These are phyloP conservation scores for Megalops cyprinoides DNA, from an alignment of 2,797 vertebrate species.

Conservation along the genomic window DNA sequence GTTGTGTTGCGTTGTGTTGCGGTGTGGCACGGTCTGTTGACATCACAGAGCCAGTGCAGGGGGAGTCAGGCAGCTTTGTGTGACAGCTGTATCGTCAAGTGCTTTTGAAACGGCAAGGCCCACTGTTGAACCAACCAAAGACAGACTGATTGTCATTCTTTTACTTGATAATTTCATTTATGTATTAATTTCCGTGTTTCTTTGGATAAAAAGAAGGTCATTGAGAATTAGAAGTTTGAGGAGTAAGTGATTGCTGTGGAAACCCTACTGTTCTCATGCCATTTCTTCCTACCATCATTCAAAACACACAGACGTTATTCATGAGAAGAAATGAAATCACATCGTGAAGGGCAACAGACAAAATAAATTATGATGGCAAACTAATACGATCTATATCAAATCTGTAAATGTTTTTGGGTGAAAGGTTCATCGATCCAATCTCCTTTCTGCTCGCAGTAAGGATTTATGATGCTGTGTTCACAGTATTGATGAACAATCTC, in stretches of 20 bases:
- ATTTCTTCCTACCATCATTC: not conserved
- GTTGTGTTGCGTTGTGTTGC: no score
- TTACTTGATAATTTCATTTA: no score
- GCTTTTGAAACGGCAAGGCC: no score
- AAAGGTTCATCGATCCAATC: slow-evolving; percentile 20
- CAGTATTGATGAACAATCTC: slow-evolving; percentile 13
- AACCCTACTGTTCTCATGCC: not conserved
- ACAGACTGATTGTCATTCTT: no score
- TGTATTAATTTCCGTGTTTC: slow-evolving; percentile 18
- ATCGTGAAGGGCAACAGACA: slow-evolving; percentile 13
- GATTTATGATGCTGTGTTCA: slow-evolving; percentile 19
- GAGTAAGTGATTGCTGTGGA: no score
- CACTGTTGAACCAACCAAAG: no score
- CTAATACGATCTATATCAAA: slow-evolving; percentile 19
- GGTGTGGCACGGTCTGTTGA: not conserved
- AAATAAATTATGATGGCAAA: slow-evolving; percentile 3
- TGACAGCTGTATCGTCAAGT: not conserved
- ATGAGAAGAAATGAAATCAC: slow-evolving; percentile 6
- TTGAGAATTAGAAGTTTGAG: no score
- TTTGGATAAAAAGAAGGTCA: slow-evolving; percentile 41
- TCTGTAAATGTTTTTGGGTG: slow-evolving; percentile 18
- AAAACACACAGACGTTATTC: not conserved
- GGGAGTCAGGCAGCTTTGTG: not conserved
- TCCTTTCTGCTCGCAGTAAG: slow-evolving; percentile 16
- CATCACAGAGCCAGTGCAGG: not conserved